Percentiles rank a stretch among this genome's conserved stretches.
phyloP scores from a whole-genome alignment of 2,113 vertebrate species.

The Oreotrochilus melanogaster region DNA sequence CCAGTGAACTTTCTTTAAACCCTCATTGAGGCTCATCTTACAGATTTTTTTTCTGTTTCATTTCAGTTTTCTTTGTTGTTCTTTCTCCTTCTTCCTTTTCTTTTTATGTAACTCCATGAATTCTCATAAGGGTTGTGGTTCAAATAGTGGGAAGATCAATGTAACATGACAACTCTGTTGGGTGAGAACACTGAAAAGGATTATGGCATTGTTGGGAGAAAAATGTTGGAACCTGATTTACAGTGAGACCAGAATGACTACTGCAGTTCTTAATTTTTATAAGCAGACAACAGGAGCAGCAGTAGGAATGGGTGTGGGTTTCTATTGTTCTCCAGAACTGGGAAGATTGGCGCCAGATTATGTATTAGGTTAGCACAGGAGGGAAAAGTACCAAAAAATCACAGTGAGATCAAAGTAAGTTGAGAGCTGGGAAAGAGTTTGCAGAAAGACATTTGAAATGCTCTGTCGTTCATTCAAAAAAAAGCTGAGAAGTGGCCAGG shows the following conservation, averaged over 20 bases:
- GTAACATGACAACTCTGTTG: neutral
- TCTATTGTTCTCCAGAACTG: neutral
- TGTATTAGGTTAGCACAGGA: neutral
- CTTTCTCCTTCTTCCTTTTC: neutral
- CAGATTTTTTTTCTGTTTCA: neutral
- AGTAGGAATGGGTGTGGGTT: neutral
- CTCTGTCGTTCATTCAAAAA: neutral
- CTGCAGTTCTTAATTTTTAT: neutral
- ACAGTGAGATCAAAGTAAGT: neutral
- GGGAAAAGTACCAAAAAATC: neutral
- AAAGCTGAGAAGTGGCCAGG: neutral
- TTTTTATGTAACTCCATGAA: neutral
- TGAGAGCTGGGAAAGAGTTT: neutral
- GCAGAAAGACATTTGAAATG: neutral
- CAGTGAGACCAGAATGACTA: neutral
- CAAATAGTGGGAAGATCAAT: neutral
- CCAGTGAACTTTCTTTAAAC: neutral
- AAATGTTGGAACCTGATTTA: neutral
- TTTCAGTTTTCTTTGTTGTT: too few relatives aligned
- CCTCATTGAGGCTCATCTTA: neutral
- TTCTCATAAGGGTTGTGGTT: neutral
- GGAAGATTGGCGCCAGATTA: neutral
- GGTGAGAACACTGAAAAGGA: neutral
- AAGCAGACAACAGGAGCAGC: neutral
- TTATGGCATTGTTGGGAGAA: neutral